A percentile compares a stretch with the other conserved stretches of the same genome.
These are phyloP conservation scores for Engraulis encrasicolus DNA, from an alignment of 2,113 vertebrate genomes.

Conservation along the genomic window DNA sequence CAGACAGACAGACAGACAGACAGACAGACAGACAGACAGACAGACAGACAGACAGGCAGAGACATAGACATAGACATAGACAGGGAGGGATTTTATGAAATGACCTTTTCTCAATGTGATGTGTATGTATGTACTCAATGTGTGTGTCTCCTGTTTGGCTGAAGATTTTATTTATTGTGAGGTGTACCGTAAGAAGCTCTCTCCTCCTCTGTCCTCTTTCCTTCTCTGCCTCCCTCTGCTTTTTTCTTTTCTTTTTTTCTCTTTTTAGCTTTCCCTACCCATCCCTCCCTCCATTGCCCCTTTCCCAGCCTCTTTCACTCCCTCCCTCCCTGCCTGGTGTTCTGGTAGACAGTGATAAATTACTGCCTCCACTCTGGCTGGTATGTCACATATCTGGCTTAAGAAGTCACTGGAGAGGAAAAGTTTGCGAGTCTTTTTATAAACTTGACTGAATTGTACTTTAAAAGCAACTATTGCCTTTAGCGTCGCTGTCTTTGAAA, in stretches of 20 bases:
- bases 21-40: too few relatives aligned
- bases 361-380: constrained; percentile 31
- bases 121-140: background rate
- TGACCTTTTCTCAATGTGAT: background rate
- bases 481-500: background rate
- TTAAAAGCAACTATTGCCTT: constrained; percentile 13
- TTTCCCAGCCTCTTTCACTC: constrained; percentile 30
- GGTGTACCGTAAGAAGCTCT: background rate
- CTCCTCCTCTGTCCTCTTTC: constrained; percentile 37
- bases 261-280: background rate
- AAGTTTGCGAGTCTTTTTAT: constrained; percentile 33
- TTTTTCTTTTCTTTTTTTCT: background rate
- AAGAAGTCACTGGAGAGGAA: constrained; percentile 37
- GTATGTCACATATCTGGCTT: constrained; percentile 51
- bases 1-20: too few relatives aligned
- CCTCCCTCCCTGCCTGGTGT: constrained; percentile 8
- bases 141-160: background rate
- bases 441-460: constrained; percentile 7
- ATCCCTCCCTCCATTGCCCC: background rate
- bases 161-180: background rate
- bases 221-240: background rate
- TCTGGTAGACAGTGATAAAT: constrained; percentile 54
- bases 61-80: too few relatives aligned
- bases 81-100: too few relatives aligned
- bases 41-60: too few relatives aligned